phyloP scores from a whole-genome alignment of 2,888 invertebrate genomes.

The Stratiomys singularior region DNA sequence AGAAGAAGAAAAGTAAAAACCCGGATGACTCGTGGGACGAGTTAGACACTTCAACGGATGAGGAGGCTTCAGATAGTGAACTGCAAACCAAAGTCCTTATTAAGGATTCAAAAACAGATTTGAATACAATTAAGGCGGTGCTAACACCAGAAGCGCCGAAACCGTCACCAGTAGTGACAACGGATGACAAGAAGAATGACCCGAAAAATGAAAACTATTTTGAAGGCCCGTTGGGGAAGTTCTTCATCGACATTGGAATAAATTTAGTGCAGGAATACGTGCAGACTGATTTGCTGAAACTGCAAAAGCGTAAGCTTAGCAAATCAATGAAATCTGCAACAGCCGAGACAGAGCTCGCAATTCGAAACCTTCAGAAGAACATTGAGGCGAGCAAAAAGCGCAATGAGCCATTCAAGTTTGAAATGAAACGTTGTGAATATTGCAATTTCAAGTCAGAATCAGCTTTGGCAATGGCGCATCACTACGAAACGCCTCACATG shows the following conservation, averaged over 20 bases:
- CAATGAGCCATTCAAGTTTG: slow-evolving; percentile 81
- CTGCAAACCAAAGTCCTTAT: slow-evolving; percentile 67
- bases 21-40: slow-evolving; percentile 73
- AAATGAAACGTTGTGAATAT: slow-evolving; percentile 84
- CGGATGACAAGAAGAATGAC: slow-evolving; percentile 52
- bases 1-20: slow-evolving; percentile 59
- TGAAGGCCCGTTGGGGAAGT: slow-evolving; percentile 87
- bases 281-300: slow-evolving; percentile 88
- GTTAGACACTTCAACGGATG: slow-evolving; percentile 66
- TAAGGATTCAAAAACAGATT: slow-evolving; percentile 69
- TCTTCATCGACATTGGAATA: slow-evolving; percentile 90
- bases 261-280: slow-evolving; percentile 93
- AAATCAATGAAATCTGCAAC: slow-evolving; percentile 71
- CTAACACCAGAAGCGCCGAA: slow-evolving; percentile 64
- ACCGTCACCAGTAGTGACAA: slow-evolving; percentile 55
- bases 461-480: slow-evolving; percentile 82
- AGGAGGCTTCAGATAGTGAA: slow-evolving; percentile 64
- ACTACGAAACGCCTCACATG: slow-evolving; percentile 92
- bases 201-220: slow-evolving; percentile 72
- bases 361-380: slow-evolving; percentile 84
- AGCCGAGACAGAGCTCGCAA: slow-evolving; percentile 72
- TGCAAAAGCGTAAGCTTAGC: slow-evolving; percentile 85
- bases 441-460: slow-evolving; percentile 93
- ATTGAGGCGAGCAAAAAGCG: slow-evolving; percentile 87
- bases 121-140: slow-evolving; percentile 67